These are phyloP conservation scores for Dolichomitus sp. DNA, from an alignment of 2,888 invertebrate species.

Conservation along the genomic window DNA sequence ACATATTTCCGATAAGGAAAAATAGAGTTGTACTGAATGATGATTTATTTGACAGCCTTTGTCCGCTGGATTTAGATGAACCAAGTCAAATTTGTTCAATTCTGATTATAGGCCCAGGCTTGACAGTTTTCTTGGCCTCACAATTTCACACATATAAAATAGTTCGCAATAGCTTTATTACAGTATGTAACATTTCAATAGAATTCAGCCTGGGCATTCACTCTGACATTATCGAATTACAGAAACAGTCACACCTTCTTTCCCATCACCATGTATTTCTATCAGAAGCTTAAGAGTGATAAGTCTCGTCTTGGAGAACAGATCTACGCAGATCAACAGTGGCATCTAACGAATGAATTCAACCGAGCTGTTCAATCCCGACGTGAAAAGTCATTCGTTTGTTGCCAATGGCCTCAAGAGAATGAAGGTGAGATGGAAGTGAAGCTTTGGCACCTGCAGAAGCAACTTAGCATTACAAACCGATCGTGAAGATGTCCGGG, in stretches of 20 bases:
- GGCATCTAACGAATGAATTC: conserved; percentile 54
- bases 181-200: too few species aligned
- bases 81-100: too few species aligned
- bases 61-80: too few species aligned
- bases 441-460: conserved; percentile 72
- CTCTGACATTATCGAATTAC: not conserved
- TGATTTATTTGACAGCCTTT: too few species aligned
- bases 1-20: too few species aligned
- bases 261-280: not conserved
- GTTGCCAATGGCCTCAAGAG: conserved; percentile 28
- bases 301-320: conserved; percentile 12
- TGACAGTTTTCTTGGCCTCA: not conserved
- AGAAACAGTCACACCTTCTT: not conserved
- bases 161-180: too few species aligned
- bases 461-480: conserved; percentile 57
- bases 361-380: conserved; percentile 31
- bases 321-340: conserved; percentile 30
- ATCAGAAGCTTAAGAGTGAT: conserved; percentile 18
- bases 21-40: too few species aligned
- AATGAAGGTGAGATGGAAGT: conserved; percentile 62
- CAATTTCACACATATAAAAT: not conserved
- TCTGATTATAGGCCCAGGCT: too few species aligned
- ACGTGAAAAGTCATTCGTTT: conserved; percentile 59
- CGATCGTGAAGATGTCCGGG: conserved; percentile 62
- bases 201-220: not conserved